Evolutionary conservation across 2,797 vertebrate genomes (phyloP), one percentile per base, ranked within the genome.

Genomic region (Clamator glandarius): DNA sequence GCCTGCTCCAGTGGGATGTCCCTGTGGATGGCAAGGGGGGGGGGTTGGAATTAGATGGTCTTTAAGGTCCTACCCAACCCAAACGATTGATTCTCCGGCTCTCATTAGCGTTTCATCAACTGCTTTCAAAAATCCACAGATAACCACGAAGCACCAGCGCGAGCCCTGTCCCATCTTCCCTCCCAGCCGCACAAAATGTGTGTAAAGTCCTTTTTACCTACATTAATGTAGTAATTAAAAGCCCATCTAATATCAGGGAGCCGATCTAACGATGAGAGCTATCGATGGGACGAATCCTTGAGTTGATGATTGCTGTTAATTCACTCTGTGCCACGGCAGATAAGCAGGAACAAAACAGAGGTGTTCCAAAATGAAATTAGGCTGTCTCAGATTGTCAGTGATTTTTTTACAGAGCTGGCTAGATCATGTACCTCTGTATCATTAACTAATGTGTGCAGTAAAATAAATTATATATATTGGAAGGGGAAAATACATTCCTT

Each of bases 391-490:
- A 1, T 68, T 84, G 84, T 90, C 90, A 55, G 72, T 84, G 42
- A 51, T 57, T 48, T 52, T 63, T 63, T 84, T 79, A 74, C 36
- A 84, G 92, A 46, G 35, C 70, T 54, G 86, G 66, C 62, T 89
- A 76, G 93, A 78, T 78, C 62, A 0, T 62, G 66, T 91, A 25
- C 77, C 87, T 61, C n/a, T 3, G 46, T 74, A 90, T 96, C 84
- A 91, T 95, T 94, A 92, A 92, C 78, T 94, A 93, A 94, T 87
- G 87, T 75, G 87, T 74, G 78, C 87, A 59, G 91, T 83, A 15
- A 78, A 87, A 76, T 91, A 94, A 93, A 95, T 95, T 67, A 89
- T 51, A 70, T 86, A 17, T 87, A 72, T 94, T 63, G 91, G 92
- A 96, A 77, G 31, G 29, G 57, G 84, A 86, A 44, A 46, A 58